phyloP scores from a whole-genome alignment of 2,113 vertebrate genomes.

The Sminthopsis crassicaudata region DNA sequence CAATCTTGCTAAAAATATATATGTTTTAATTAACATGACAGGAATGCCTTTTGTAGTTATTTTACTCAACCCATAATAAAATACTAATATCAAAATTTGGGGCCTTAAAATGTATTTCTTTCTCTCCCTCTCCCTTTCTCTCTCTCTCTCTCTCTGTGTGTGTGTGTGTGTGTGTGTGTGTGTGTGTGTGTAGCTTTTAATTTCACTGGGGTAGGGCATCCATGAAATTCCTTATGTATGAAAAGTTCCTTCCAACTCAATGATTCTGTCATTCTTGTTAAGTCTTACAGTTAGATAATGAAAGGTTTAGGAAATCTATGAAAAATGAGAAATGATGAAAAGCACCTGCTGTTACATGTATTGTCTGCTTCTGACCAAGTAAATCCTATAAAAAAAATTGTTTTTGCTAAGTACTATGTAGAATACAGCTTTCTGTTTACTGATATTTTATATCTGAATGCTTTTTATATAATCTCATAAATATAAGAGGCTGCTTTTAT shows the following conservation, averaged over 20 bases:
- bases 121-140: too few relatives aligned
- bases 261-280: too few relatives aligned
- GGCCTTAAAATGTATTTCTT: background rate
- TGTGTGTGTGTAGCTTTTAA: background rate
- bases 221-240: too few relatives aligned
- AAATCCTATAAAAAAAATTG: background rate
- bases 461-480: slow-evolving; percentile 7
- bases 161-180: too few relatives aligned
- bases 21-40: background rate
- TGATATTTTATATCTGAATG: background rate
- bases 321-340: background rate
- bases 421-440: background rate
- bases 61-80: background rate
- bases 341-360: background rate
- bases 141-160: too few relatives aligned
- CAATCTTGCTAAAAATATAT: background rate
- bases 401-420: background rate
- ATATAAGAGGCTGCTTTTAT: background rate
- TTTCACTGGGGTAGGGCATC: background rate
- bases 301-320: background rate
- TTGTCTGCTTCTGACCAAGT: background rate
- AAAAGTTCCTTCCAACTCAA: background rate
- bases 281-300: background rate
- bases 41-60: background rate
- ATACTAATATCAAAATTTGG: background rate